Conservation (phyloP, 2,888 invertebrate species). For the Eilema caniola region DNA sequence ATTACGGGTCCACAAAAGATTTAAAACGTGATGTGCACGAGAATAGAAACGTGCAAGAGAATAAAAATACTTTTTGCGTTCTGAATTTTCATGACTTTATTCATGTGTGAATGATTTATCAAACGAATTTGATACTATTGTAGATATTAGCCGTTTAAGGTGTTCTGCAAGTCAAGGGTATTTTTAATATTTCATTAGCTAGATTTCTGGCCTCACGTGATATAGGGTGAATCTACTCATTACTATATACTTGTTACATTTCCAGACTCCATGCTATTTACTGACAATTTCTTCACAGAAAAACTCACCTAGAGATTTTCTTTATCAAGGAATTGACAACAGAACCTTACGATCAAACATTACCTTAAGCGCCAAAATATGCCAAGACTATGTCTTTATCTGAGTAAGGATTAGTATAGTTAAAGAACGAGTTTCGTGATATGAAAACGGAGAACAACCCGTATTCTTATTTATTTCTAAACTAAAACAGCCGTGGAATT, state of each 20-base stretch:
- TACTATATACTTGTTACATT: not conserved
- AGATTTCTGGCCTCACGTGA: not conserved
- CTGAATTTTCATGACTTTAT: not conserved
- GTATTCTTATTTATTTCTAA: not conserved
- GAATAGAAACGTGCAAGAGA: not conserved
- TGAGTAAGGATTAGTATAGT: too few species aligned
- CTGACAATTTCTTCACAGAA: not conserved
- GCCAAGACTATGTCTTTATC: not conserved
- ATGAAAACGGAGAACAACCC: too few species aligned
- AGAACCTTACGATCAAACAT: not conserved
- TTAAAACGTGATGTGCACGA: not conserved
- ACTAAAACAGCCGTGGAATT: not conserved
- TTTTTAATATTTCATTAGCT: too few species aligned
- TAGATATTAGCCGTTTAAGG: not conserved
- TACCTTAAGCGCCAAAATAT: not conserved
- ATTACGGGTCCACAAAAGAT: conserved; percentile 26
- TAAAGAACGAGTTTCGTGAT: too few species aligned
- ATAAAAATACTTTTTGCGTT: not conserved
- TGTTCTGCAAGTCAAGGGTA: too few species aligned
- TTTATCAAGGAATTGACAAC: too few species aligned
- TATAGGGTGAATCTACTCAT: not conserved
- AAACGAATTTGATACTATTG: not conserved
- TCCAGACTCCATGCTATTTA: not conserved
- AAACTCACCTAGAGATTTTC: not conserved
- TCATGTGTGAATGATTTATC: not conserved